Evolutionary conservation across 2,888 invertebrate species (phyloP).

Genomic region (Microchrysa polita): DNA sequence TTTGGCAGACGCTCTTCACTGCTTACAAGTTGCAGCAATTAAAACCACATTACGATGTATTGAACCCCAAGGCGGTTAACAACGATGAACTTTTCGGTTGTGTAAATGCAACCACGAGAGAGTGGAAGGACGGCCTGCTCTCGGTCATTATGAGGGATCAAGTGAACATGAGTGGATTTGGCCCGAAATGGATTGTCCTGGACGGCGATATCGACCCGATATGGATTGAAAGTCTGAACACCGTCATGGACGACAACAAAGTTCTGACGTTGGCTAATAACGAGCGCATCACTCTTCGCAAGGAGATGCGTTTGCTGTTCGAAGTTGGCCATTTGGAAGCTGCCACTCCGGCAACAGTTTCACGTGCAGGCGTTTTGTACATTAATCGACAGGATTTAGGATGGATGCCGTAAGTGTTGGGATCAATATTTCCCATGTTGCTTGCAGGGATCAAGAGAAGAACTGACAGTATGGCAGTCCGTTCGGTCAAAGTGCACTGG

Average conservation of each 20-base stretch:
- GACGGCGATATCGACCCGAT: constrained; percentile 85
- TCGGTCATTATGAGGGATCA: constrained; percentile 94
- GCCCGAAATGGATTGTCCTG: constrained; percentile 93
- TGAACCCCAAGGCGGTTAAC: constrained; percentile 93
- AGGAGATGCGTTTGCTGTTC: constrained; percentile 88
- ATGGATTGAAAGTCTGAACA: constrained; percentile 97
- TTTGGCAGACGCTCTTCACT: constrained; percentile 89
- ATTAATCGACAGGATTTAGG: constrained; percentile 94
- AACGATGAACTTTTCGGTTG: constrained; percentile 95
- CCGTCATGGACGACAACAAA: constrained; percentile 98
- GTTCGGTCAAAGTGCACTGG: neutral
- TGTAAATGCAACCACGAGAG: constrained; percentile 91
- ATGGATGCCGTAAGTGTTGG: constrained; percentile 87
- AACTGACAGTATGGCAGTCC: no score
- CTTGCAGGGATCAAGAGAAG: neutral
- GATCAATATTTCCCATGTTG: neutral
- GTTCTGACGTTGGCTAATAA: constrained; percentile 94
- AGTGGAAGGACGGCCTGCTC: constrained; percentile 92
- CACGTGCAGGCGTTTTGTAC: constrained; percentile 92
- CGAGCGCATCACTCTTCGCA: constrained; percentile 90
- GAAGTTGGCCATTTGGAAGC: constrained; percentile 91
- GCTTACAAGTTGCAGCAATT: constrained; percentile 74
- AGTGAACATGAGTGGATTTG: constrained; percentile 83
- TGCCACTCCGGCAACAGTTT: constrained; percentile 96
- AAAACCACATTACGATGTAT: constrained; percentile 86